These are phyloP conservation scores for Spheniscus humboldti DNA, from an alignment of 2,797 vertebrate species.

Conservation along the genomic window DNA sequence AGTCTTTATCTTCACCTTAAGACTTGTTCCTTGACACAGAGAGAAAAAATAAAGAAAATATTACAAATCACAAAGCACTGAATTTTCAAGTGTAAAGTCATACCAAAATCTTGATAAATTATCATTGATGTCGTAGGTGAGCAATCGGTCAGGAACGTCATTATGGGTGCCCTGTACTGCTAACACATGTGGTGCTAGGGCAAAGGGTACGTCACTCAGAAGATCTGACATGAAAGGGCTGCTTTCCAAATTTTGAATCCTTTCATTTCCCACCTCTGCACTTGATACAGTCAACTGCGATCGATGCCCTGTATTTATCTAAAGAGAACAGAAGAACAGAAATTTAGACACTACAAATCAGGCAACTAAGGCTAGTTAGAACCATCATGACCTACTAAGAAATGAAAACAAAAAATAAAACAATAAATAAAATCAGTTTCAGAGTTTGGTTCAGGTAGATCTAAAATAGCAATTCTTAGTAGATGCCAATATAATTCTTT, in stretches of 20 bases:
- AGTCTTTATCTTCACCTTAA: constrained; percentile 8
- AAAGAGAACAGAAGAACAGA: constrained; percentile 51
- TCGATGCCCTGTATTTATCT: constrained; percentile 56
- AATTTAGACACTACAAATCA: constrained; percentile 1
- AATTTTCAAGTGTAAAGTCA: constrained; percentile 96
- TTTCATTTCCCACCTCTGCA: constrained; percentile 37
- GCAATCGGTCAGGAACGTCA: constrained; percentile 79
- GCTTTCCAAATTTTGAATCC: constrained; percentile 64
- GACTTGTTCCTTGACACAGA: neutral
- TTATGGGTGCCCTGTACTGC: constrained; percentile 77
- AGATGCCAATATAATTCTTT: neutral
- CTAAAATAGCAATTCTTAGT: neutral
- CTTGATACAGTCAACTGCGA: constrained; percentile 18
- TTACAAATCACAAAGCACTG: constrained; percentile 85
- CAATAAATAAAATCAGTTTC: neutral
- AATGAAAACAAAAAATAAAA: neutral
- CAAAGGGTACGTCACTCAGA: constrained; percentile 91
- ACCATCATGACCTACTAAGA: neutral
- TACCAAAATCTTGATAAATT: constrained; percentile 89
- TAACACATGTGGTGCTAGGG: constrained; percentile 88
- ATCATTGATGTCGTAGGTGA: constrained; percentile 80
- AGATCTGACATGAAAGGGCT: constrained; percentile 79
- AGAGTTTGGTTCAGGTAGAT: neutral
- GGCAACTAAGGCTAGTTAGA: neutral
- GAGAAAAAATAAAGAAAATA: neutral